phyloP scores from a whole-genome alignment of 2,888 invertebrate species.

The Autographa gamma region DNA sequence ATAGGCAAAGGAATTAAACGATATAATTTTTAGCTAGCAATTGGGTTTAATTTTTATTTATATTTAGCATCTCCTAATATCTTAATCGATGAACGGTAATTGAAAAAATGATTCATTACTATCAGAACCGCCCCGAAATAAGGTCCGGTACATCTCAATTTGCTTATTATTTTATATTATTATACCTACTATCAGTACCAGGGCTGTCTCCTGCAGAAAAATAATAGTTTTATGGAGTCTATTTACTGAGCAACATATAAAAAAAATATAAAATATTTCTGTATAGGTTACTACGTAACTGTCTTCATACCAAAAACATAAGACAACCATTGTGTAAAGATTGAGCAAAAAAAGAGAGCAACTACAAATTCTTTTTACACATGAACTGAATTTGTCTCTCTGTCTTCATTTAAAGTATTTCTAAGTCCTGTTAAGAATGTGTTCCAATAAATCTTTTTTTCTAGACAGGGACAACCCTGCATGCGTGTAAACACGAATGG shows the following conservation, averaged over 20 bases:
- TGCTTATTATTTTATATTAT: conserved; percentile 38
- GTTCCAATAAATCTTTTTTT: too few relatives aligned
- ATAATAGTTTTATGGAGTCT: too few relatives aligned
- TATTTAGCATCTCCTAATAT: conserved; percentile 27
- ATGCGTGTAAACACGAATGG: conserved; percentile 46
- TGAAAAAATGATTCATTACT: conserved; percentile 56
- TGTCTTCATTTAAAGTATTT: too few relatives aligned
- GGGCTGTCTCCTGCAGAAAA: conserved; percentile 38
- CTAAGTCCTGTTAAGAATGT: too few relatives aligned
- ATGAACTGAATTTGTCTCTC: too few relatives aligned
- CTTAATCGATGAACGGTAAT: conserved; percentile 42
- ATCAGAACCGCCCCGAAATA: conserved; percentile 37
- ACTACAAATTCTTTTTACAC: too few relatives aligned
- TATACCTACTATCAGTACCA: conserved; percentile 28
- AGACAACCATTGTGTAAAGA: too few relatives aligned
- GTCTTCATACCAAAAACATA: too few relatives aligned
- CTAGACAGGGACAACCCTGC: conserved; percentile 47
- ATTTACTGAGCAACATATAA: too few relatives aligned
- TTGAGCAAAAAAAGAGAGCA: too few relatives aligned
- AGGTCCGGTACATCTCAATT: conserved; percentile 51
- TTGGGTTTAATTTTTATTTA: conserved; percentile 14
- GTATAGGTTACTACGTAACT: too few relatives aligned
- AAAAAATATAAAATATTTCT: too few relatives aligned
- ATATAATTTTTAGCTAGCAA: background rate
- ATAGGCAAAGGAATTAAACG: background rate